Conservation (phyloP, 2,797 vertebrate genomes). For the Enteromius argenteus region DNA sequence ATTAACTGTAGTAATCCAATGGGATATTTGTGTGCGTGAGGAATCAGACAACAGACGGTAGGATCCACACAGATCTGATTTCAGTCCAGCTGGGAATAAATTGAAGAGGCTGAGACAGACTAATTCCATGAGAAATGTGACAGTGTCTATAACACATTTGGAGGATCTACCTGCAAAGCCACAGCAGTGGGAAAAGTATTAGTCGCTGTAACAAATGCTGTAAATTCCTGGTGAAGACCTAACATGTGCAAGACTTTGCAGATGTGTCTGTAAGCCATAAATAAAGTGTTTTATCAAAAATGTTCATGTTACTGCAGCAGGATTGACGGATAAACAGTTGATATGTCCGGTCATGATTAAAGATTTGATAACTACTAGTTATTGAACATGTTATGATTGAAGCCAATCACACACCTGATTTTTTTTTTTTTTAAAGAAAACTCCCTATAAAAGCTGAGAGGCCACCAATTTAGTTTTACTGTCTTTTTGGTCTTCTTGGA, state of each 20-base stretch:
- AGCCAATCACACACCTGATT: no score
- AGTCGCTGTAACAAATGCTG: background rate
- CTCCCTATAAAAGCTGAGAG: background rate
- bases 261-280: no score
- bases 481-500: no score
- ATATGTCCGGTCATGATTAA: background rate
- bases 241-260: background rate
- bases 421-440: background rate
- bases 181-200: background rate
- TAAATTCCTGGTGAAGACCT: background rate
- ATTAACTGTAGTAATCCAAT: background rate
- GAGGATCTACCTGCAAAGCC: background rate
- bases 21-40: background rate
- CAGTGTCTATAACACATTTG: background rate
- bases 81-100: background rate
- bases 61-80: constrained; percentile 5
- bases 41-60: background rate
- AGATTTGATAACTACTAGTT: background rate
- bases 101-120: background rate
- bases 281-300: background rate
- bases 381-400: no score
- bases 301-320: background rate
- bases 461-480: background rate
- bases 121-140: background rate
- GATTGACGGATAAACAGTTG: background rate